Evolutionary conservation across 2,888 invertebrate species (phyloP), one percentile per base, ranked within the genome.

Genomic region (Tridacna gigas): DNA sequence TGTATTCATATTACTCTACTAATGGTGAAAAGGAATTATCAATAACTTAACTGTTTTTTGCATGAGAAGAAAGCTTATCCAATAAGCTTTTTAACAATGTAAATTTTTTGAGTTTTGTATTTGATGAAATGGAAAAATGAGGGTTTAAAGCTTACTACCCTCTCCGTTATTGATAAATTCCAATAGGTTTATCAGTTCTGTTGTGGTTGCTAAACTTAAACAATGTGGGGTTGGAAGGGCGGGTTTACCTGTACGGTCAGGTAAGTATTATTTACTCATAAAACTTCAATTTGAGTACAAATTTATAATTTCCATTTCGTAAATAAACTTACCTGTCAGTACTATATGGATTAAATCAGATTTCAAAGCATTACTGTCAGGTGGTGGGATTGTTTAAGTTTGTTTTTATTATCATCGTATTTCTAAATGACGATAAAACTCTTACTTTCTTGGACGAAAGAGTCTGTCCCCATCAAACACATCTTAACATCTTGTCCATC

Each of bases 191-290:
- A n/a, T n/a, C n/a, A n/a, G n/a, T n/a, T n/a, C n/a, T n/a, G n/a
- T n/a, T n/a, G n/a, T n/a, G n/a, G n/a, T n/a, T n/a, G n/a, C n/a
- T n/a, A 51, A 51, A 51, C 51, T 51, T 51, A 18, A 51, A 51
- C 51, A 51, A 66, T 11, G 66, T 66, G 25, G 66, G 61, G 61
- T 61, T 12, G 61, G 61, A 9, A 7, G 61, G 9, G 61, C 5
- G 61, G n/a, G n/a, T n/a, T 15, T 56, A 56, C 56, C 56, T 56
- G 56, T 56, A 56, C 56, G 12, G 56, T 56, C 56, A 56, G 56
- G 63, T 63, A 63, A 63, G 63, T 63, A 63, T 63, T 63, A 63
- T 66, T 51, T 51, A 51, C 51, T 51, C 51, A 51, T 51, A 51
- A 51, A 51, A 51, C 51, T 51, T 18, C 11, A 51, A 51, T 51